Evolutionary conservation across 92 coral and sea anemone species (phyloP).

Genomic region (Palythoa grandiflora): DNA sequence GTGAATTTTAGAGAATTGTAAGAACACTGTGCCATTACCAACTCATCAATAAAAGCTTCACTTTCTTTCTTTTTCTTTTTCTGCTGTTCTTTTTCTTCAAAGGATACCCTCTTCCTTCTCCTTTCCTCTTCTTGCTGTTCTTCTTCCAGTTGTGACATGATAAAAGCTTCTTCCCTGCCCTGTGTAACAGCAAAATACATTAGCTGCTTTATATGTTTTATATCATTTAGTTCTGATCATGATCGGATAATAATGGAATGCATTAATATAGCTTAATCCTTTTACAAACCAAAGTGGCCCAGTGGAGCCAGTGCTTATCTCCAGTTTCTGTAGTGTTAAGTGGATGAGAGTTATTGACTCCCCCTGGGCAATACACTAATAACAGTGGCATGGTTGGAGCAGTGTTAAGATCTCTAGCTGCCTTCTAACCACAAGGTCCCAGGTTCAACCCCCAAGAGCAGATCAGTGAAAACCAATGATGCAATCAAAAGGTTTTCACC

Average conservation of each 20-base stretch:
- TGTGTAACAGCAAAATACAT: constrained; percentile 18
- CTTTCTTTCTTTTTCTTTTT: constrained; percentile 84
- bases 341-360: no score
- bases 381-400: no score
- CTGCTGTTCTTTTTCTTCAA: constrained; percentile 83
- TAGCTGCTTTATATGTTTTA: background rate
- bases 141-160: constrained; percentile 84
- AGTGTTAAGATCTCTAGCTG: no score
- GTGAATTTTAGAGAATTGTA: background rate
- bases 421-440: no score
- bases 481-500: no score
- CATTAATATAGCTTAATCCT: no score
- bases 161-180: constrained; percentile 93
- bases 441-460: no score
- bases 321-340: no score
- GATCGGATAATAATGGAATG: background rate
- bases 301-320: no score
- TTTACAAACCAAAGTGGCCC: no score
- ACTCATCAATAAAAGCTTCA: constrained; percentile 85
- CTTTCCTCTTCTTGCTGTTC: constrained; percentile 78
- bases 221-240: background rate
- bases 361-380: no score
- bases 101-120: constrained; percentile 71
- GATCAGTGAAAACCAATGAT: no score
- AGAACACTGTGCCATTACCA: constrained; percentile 59